A percentile compares a stretch with the other conserved stretches of the same genome.
These are phyloP conservation scores for Enteromius treurensis DNA, from an alignment of 2,797 vertebrate species.

Conservation along the genomic window DNA sequence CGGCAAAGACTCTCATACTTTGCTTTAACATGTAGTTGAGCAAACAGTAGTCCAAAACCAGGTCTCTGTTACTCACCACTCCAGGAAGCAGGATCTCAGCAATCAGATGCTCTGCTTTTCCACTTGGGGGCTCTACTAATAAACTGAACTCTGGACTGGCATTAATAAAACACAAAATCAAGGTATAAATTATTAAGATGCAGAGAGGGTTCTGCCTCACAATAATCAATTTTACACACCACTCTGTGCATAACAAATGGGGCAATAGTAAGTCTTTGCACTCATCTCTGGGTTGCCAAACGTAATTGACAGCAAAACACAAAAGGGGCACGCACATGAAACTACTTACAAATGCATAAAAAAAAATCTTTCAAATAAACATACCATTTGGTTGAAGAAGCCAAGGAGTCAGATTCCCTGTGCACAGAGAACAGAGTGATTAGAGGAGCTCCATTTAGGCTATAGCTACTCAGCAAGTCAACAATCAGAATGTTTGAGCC, in stretches of 20 bases:
- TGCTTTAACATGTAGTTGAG: background rate
- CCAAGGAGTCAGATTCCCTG: constrained; percentile 44
- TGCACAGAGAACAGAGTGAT: background rate
- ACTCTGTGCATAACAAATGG: background rate
- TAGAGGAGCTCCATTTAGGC: background rate
- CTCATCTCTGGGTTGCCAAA: background rate
- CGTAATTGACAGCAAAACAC: background rate
- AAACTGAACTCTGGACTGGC: constrained; percentile 77
- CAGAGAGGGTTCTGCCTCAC: background rate
- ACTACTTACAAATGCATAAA: background rate
- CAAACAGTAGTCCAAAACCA: background rate
- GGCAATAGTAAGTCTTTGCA: background rate
- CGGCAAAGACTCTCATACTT: background rate
- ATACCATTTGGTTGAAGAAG: constrained; percentile 45
- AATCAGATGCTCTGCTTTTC: constrained; percentile 79
- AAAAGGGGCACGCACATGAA: background rate
- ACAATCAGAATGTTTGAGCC: background rate
- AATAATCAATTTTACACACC: background rate
- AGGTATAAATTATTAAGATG: background rate
- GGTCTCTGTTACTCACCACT: constrained; percentile 75
- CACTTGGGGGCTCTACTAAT: constrained; percentile 76
- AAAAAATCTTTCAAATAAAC: background rate
- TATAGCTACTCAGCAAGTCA: background rate
- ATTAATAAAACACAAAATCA: background rate
- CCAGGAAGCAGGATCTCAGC: constrained; percentile 86